Base-by-base conservation (phyloP, 1,140 invertebrate species). In the Drosophila neocordata region DNA sequence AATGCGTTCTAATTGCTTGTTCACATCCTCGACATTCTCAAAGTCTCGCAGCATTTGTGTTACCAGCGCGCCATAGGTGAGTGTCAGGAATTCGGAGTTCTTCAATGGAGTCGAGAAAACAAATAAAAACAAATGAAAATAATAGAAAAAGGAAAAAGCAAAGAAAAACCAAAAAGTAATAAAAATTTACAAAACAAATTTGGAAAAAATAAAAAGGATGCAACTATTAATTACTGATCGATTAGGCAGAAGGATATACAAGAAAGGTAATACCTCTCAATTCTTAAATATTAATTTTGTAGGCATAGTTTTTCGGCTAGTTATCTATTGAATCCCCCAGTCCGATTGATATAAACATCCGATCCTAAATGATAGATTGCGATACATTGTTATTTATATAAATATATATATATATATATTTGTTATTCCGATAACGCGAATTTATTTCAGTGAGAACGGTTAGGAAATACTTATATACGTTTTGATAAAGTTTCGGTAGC, bases 31-130 rank as follows among this genome's bases (percentile, higher is more conserved):
- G 20, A 97, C 95, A 93, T 98, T 98, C 92, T 99, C 99, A 89
- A 97, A 97, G 93, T 99, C 99, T 92, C 98, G 98, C 13, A 99
- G 92, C 90, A 99, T 95, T 93, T 99, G 98, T 11, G 97, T 96
- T 0, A 99, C 98, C 15, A 99, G 92, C 3, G 99, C 97, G 48
- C 99, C 99, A 93, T 99, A 99, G 3, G 99, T 99, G 34, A 99
- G 93, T 2, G 97, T 99, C 81, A 99, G 97, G 44, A 99, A 93
- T 92, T 99, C 99, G 6, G 97, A 97, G 94, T 98, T 99, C 97
- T 99, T 51, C 20, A 27, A 48, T 63, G 38, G n/a, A 18, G 13
- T 9, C 24, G 60, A 64, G 44, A 44, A 57, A 35, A 64, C 18
- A 69, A 55, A 58, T 7, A 76, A 59, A 68, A 76, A 75, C 38